A percentile compares a stretch with the other conserved stretches of the same genome.
These are phyloP conservation scores for Struthidea cinerea DNA, from an alignment of 2,113 vertebrate species.

Conservation along the genomic window DNA sequence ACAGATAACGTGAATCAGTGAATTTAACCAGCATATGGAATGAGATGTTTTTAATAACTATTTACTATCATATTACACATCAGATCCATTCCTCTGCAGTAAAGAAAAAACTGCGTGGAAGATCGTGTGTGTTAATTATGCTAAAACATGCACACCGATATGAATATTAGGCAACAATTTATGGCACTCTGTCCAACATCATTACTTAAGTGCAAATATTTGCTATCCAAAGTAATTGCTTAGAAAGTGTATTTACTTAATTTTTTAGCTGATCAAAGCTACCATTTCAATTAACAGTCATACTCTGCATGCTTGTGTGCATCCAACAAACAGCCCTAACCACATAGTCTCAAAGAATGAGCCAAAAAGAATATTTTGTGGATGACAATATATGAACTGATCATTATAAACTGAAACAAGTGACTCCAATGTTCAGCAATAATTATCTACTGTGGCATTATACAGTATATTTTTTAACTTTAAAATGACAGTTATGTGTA, in stretches of 20 bases:
- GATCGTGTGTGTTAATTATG: not conserved
- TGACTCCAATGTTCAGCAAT: not conserved
- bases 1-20: not conserved
- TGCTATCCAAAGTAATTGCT: conserved; percentile 36
- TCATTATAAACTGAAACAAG: not conserved
- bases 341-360: not conserved
- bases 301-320: not conserved
- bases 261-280: not conserved
- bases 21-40: not conserved
- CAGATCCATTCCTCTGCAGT: not conserved
- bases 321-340: not conserved
- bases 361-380: not conserved
- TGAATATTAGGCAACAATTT: conserved; percentile 25
- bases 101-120: not conserved
- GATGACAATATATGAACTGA: not conserved
- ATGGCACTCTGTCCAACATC: not conserved
- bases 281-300: not conserved
- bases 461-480: not conserved
- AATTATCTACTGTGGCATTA: not conserved
- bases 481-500: not conserved
- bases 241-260: conserved; percentile 16
- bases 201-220: conserved; percentile 5
- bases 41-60: not conserved
- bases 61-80: not conserved
- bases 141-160: conserved; percentile 32